phyloP scores from a whole-genome alignment of 1,140 invertebrate species.

The Monomorium pharaonis region DNA sequence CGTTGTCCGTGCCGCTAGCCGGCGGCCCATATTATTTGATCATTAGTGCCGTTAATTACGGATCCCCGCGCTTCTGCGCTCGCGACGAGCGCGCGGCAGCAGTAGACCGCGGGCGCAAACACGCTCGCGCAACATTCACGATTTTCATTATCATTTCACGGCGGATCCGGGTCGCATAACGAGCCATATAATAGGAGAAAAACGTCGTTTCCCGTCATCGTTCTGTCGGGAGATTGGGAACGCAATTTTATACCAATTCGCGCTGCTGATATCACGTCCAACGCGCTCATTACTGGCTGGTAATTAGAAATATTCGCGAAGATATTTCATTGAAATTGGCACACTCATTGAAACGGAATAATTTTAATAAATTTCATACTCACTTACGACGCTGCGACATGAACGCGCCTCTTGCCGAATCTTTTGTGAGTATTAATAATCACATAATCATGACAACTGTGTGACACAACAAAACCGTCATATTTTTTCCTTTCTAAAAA shows the following conservation, averaged over 20 bases:
- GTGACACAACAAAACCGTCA: background rate
- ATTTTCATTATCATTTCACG: slow-evolving; percentile 49
- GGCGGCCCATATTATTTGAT: slow-evolving; percentile 50
- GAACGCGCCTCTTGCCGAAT: background rate
- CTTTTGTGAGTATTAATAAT: background rate
- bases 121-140: background rate
- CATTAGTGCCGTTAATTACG: slow-evolving; percentile 56
- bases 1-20: slow-evolving; percentile 15
- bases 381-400: background rate
- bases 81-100: background rate
- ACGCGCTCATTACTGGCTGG: slow-evolving; percentile 16
- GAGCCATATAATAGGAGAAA: slow-evolving; percentile 49
- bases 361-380: slow-evolving; percentile 36
- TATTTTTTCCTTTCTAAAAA: background rate
- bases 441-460: background rate
- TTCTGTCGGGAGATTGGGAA: background rate
- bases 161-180: slow-evolving; percentile 22
- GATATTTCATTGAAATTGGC: slow-evolving; percentile 4
- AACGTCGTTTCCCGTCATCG: slow-evolving; percentile 40
- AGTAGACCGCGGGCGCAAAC: background rate
- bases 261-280: slow-evolving; percentile 11
- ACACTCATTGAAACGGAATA: background rate
- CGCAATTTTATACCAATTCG: slow-evolving; percentile 41
- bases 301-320: slow-evolving; percentile 52
- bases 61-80: slow-evolving; percentile 20